phyloP scores from a whole-genome alignment of 35 echinoderm and acorn worm genomes.

The Acanthaster planci region DNA sequence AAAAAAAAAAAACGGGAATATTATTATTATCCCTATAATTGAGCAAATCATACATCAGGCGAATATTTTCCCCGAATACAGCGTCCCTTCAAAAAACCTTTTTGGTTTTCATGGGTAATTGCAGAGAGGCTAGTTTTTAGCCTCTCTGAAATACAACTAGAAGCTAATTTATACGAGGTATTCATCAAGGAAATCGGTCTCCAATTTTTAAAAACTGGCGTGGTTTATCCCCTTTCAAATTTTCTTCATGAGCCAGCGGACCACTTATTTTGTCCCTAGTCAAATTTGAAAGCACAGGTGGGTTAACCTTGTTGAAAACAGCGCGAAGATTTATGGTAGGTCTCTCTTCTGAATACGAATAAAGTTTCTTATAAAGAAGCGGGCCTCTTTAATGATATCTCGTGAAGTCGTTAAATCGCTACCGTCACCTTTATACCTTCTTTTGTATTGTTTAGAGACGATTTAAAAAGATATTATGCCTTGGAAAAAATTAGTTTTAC shows the following conservation, averaged over 20 bases:
- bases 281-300: too few relatives aligned
- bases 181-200: neutral
- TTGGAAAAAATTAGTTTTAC: too few relatives aligned
- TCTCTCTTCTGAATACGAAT: neutral
- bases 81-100: too few relatives aligned
- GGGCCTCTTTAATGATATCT: neutral
- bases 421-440: neutral
- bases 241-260: neutral
- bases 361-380: too few relatives aligned
- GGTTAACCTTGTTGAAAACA: neutral
- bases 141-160: too few relatives aligned
- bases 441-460: too few relatives aligned
- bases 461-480: too few relatives aligned
- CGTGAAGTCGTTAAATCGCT: neutral
- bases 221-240: neutral
- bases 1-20: neutral
- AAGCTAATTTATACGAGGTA: too few relatives aligned
- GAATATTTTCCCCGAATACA: too few relatives aligned
- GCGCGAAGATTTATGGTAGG: neutral
- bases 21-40: neutral
- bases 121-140: neutral
- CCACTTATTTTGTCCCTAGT: neutral
- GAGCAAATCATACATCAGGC: neutral
- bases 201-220: neutral
- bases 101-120: neutral